phyloP scores from a whole-genome alignment of 2,888 invertebrate genomes.

The Reticulitermes lucifugus region DNA sequence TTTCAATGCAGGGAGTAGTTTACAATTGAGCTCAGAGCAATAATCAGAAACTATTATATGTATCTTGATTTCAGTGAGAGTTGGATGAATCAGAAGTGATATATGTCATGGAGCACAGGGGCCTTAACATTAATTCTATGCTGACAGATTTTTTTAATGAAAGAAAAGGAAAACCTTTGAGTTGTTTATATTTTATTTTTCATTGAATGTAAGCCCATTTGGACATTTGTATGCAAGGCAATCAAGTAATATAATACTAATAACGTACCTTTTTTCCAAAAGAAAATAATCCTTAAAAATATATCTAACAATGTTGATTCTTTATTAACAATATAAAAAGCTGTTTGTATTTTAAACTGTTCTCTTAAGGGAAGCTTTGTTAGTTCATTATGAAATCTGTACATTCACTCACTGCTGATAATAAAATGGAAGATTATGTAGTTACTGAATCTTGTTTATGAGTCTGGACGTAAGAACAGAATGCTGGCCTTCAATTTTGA shows the following conservation, averaged over 20 bases:
- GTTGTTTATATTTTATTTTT: slow-evolving; percentile 44
- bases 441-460: not conserved
- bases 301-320: slow-evolving; percentile 50
- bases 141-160: slow-evolving; percentile 37
- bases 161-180: slow-evolving; percentile 30
- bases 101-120: slow-evolving; percentile 51
- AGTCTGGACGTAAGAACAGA: not conserved
- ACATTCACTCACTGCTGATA: not conserved
- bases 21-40: slow-evolving; percentile 50
- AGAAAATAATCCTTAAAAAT: slow-evolving; percentile 47
- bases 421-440: not conserved
- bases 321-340: slow-evolving; percentile 49
- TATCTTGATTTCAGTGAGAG: slow-evolving; percentile 41
- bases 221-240: slow-evolving; percentile 51
- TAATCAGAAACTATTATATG: slow-evolving; percentile 51
- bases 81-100: slow-evolving; percentile 46
- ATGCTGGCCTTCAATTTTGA: not conserved
- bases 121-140: slow-evolving; percentile 49
- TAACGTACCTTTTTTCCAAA: slow-evolving; percentile 51
- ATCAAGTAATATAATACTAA: slow-evolving; percentile 52
- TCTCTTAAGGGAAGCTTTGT: slow-evolving; percentile 37
- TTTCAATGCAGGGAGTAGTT: slow-evolving; percentile 31
- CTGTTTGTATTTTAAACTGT: slow-evolving; percentile 47
- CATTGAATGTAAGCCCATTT: slow-evolving; percentile 48
- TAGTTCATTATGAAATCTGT: slow-evolving; percentile 17